These are phyloP conservation scores for Homarus americanus DNA, from an alignment of 1,140 invertebrate genomes.

Conservation along the genomic window DNA sequence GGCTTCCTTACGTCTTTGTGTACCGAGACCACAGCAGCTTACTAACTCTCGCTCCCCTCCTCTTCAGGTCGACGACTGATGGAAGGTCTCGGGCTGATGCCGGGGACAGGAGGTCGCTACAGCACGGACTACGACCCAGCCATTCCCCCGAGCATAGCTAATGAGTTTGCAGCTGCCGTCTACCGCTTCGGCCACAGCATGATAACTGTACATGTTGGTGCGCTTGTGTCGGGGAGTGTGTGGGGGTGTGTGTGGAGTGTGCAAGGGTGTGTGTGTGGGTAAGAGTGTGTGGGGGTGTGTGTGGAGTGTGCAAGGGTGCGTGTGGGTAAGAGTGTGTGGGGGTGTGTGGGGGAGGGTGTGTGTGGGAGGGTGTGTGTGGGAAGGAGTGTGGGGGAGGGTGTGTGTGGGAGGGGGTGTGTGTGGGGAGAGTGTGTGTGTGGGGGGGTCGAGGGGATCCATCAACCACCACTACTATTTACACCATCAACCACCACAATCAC, in stretches of 20 bases:
- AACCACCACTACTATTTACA: no score
- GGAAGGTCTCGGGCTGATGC: background rate
- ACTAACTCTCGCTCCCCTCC: no score
- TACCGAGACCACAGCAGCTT: no score
- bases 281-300: background rate
- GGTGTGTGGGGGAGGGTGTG: no score
- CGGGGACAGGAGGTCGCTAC: background rate
- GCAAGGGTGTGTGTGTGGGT: background rate
- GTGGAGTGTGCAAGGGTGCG: background rate
- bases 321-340: background rate
- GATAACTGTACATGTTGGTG: background rate
- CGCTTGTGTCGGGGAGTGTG: background rate
- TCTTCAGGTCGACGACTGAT: background rate
- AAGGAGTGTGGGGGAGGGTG: no score
- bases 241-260: background rate
- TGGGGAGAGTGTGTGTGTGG: no score
- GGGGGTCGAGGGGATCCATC: no score
- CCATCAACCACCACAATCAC: no score
- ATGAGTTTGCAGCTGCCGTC: slow-evolving; percentile 91
- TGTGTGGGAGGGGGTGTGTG: no score
- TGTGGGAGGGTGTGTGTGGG: no score
- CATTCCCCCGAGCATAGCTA: slow-evolving; percentile 88
- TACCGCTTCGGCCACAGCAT: slow-evolving; percentile 15
- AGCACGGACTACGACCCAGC: slow-evolving; percentile 79
- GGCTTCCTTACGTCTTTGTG: no score